These are phyloP conservation scores for Pseudotriccus pelzelni DNA, from an alignment of 2,797 vertebrate genomes.

Conservation along the genomic window DNA sequence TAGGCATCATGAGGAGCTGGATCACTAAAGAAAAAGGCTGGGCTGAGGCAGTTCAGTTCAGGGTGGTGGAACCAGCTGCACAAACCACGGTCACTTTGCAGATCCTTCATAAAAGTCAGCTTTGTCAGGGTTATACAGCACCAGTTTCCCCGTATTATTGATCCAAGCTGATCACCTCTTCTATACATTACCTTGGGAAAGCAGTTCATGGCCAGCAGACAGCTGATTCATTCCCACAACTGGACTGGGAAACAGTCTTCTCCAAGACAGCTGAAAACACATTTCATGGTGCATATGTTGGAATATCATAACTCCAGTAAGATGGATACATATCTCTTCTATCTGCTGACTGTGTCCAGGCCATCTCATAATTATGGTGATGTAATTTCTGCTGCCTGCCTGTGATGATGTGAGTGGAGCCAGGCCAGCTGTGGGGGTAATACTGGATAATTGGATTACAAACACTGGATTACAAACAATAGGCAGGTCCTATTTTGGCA, in stretches of 20 bases:
- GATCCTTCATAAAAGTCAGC: background rate
- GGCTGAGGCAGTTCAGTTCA: background rate
- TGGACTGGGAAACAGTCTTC: background rate
- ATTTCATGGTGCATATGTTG: background rate
- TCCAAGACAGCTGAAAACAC: background rate
- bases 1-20: background rate
- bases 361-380: background rate
- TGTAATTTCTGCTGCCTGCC: background rate
- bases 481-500: background rate
- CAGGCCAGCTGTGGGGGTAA: accelerated
- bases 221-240: background rate
- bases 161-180: background rate
- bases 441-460: background rate
- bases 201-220: background rate
- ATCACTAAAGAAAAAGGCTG: background rate
- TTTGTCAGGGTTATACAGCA: background rate
- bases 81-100: background rate
- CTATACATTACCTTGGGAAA: background rate
- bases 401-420: background rate
- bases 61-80: background rate
- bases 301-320: background rate
- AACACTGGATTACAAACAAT: background rate
- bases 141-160: background rate
- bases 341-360: background rate
- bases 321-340: background rate